A percentile compares a stretch with the other conserved stretches of the same genome.
Conservation (phyloP, 2,113 vertebrate genomes). For the Lates calcarifer region DNA sequence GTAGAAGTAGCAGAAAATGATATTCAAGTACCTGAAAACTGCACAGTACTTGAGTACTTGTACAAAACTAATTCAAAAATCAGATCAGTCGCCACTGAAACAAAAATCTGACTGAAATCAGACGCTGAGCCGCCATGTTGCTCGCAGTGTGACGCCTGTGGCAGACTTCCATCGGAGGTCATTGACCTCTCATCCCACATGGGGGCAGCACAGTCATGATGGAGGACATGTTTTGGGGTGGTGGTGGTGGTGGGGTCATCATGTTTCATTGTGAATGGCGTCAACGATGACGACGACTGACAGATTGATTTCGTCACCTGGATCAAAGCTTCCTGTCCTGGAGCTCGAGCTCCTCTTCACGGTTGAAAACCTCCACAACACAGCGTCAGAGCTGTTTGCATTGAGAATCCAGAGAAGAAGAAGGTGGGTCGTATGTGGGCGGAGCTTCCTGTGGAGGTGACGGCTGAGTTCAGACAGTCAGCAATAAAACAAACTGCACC, state of each 20-base stretch:
- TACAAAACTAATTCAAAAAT: too few species aligned
- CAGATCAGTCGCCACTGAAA: neutral
- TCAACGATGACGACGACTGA: neutral
- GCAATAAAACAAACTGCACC: constrained; percentile 74
- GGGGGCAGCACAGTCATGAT: neutral
- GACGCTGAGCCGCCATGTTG: neutral
- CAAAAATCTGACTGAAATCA: neutral
- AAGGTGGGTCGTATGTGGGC: constrained; percentile 19
- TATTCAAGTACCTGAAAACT: too few species aligned
- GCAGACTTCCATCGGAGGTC: neutral
- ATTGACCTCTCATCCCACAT: neutral
- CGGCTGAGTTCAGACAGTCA: constrained; percentile 36
- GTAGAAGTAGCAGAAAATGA: too few species aligned
- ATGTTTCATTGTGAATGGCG: too few species aligned
- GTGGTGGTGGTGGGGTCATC: too few species aligned
- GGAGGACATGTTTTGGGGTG: neutral
- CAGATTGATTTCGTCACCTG: neutral
- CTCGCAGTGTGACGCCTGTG: neutral
- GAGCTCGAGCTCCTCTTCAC: neutral
- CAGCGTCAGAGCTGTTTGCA: neutral
- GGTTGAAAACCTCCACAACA: neutral
- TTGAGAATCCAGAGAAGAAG: constrained; percentile 30
- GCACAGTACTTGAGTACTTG: too few species aligned
- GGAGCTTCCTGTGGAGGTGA: constrained; percentile 43
- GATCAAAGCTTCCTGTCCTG: constrained; percentile 39